Evolutionary conservation across 2,113 vertebrate genomes (phyloP).

Genomic region (Scophthalmus maximus): DNA sequence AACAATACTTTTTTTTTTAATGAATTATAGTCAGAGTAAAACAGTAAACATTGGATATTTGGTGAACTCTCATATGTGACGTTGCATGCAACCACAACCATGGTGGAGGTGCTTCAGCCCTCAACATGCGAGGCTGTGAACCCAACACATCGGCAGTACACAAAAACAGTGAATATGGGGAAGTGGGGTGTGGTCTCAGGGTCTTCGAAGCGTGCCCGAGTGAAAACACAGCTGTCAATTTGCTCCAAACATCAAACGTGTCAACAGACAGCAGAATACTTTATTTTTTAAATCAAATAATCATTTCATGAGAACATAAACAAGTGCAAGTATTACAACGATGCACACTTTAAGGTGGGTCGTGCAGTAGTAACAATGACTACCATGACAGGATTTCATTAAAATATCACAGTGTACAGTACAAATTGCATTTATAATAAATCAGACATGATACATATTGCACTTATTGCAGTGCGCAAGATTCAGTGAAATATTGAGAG

Average conservation of each 20-base stretch:
- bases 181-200: constrained; percentile 43
- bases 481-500: not conserved
- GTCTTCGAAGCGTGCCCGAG: constrained; percentile 23
- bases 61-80: not conserved
- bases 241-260: not conserved
- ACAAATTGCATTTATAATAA: no score
- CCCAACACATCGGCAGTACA: not conserved
- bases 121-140: not conserved
- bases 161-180: constrained; percentile 14
- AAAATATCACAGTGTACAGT: no score
- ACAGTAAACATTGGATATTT: no score
- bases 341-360: not conserved
- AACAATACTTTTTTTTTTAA: no score
- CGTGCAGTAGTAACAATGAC: not conserved
- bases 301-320: not conserved
- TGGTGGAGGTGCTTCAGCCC: not conserved
- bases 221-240: constrained; percentile 51
- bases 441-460: constrained; percentile 22
- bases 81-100: not conserved
- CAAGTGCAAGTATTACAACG: not conserved
- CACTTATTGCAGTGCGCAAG: constrained; percentile 3
- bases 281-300: constrained; percentile 61
- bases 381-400: no score
- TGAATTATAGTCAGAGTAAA: no score
- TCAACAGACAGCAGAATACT: not conserved